phyloP scores from a whole-genome alignment of 2,797 vertebrate genomes.

The Amniataba percoides region DNA sequence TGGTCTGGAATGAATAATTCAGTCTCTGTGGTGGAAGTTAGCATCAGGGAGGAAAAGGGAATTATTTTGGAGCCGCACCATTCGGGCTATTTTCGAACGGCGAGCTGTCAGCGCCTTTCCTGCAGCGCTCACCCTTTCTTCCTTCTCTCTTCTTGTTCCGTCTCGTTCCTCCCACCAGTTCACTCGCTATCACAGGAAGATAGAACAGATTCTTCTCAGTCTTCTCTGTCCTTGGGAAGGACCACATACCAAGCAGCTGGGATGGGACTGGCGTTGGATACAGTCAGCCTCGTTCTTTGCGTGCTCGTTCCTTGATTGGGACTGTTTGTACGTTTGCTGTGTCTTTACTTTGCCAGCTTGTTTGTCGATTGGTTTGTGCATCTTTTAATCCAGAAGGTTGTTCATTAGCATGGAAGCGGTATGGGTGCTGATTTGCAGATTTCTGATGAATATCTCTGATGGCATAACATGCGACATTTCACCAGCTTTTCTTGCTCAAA shows the following conservation, averaged over 20 bases:
- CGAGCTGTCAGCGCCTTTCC: constrained; percentile 74
- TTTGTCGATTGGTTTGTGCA: constrained; percentile 12
- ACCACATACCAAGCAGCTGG: constrained; percentile 57
- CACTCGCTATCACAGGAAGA: constrained; percentile 50
- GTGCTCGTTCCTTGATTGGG: constrained; percentile 4
- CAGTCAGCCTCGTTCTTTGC: constrained; percentile 16
- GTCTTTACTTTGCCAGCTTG: constrained; percentile 5
- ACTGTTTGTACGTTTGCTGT: neutral
- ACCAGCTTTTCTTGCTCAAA: constrained; percentile 43
- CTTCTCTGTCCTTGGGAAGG: constrained; percentile 64
- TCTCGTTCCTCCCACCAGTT: constrained; percentile 71
- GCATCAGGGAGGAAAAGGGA: constrained; percentile 63
- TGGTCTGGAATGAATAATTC: constrained; percentile 84
- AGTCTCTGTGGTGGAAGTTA: constrained; percentile 76
- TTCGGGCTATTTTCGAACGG: constrained; percentile 75
- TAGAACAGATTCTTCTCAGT: constrained; percentile 55
- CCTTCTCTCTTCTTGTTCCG: constrained; percentile 58
- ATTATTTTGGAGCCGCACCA: constrained; percentile 71
- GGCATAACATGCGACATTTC: constrained; percentile 49
- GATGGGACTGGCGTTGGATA: constrained; percentile 31
- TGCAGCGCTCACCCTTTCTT: constrained; percentile 66
- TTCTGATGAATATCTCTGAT: constrained; percentile 55
- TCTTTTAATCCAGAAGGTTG: constrained; percentile 33
- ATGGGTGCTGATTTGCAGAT: constrained; percentile 40
- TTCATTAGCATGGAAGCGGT: constrained; percentile 37